A percentile compares a stretch with the other conserved stretches of the same genome.
These are phyloP conservation scores for Sinocyclocheilus anshuiensis DNA, from an alignment of 2,113 vertebrate genomes.

Conservation along the genomic window DNA sequence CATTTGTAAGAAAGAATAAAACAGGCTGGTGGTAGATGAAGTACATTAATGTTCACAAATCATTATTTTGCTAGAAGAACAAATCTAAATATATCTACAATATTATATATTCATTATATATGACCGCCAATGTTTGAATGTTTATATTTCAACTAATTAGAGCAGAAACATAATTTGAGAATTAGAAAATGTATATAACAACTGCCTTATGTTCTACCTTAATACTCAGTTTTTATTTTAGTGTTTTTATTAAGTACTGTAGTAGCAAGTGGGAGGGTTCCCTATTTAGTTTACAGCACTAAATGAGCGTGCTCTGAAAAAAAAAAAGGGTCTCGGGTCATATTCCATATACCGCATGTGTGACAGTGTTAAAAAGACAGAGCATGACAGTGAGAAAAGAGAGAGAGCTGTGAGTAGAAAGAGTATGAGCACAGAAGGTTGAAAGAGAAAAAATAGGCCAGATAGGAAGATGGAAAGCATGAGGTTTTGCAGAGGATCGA, in stretches of 20 bases:
- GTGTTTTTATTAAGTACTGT: neutral
- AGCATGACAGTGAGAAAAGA: neutral
- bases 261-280: neutral
- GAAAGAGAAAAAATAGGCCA: constrained; percentile 20
- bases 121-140: no score
- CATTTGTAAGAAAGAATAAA: neutral
- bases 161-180: neutral
- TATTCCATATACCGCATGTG: constrained; percentile 4
- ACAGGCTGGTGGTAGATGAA: no score
- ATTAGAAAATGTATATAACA: neutral
- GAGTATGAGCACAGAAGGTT: constrained; percentile 12
- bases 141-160: neutral
- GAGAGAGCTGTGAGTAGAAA: neutral
- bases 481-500: neutral
- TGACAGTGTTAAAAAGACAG: constrained; percentile 22
- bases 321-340: neutral
- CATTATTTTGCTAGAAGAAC: neutral
- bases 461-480: neutral
- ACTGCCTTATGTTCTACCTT: neutral
- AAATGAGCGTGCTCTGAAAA: neutral
- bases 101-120: neutral
- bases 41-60: neutral
- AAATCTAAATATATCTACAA: no score
- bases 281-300: neutral
- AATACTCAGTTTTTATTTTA: neutral